These are phyloP conservation scores for Apogon hyalosoma DNA, from an alignment of 2,797 vertebrate genomes.

Conservation along the genomic window DNA sequence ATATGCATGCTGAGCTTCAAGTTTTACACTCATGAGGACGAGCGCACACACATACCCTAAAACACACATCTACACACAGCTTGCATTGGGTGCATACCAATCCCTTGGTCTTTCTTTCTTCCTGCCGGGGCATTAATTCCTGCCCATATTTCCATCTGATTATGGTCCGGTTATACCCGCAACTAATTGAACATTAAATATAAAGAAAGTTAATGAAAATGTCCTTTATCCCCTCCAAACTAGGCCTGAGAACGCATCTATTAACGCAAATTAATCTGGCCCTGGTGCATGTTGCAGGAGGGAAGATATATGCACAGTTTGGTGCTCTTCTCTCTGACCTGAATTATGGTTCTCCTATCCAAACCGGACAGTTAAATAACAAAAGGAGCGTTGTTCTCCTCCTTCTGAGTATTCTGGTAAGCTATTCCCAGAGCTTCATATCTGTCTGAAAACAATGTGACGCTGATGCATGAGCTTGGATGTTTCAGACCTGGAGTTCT, in stretches of 20 bases:
- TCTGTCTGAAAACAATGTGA: constrained; percentile 50
- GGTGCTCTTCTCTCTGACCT: constrained; percentile 69
- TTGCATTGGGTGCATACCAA: constrained; percentile 79
- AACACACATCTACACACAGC: constrained; percentile 55
- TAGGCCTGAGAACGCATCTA: constrained; percentile 90
- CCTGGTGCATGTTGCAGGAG: constrained; percentile 74
- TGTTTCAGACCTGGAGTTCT: constrained; percentile 27
- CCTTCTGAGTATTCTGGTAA: constrained; percentile 57
- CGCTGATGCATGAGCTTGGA: constrained; percentile 33
- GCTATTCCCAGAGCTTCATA: constrained; percentile 62
- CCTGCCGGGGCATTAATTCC: constrained; percentile 87
- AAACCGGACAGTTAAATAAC: constrained; percentile 76
- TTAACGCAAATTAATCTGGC: constrained; percentile 86
- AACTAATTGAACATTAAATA: constrained; percentile 92
- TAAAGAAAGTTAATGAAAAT: constrained; percentile 92
- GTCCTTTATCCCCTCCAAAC: constrained; percentile 90
- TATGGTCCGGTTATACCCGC: constrained; percentile 88
- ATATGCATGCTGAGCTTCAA: constrained; percentile 56
- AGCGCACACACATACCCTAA: constrained; percentile 33
- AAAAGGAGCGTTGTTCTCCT: constrained; percentile 75
- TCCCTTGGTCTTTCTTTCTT: constrained; percentile 82
- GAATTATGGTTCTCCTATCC: constrained; percentile 72
- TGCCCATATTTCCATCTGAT: constrained; percentile 89
- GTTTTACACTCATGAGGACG: constrained; percentile 59
- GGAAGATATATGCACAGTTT: constrained; percentile 80